A percentile compares a stretch with the other conserved stretches of the same genome.
Evolutionary conservation across 2,797 vertebrate genomes (phyloP).

Genomic region (Buceros bicornis): DNA sequence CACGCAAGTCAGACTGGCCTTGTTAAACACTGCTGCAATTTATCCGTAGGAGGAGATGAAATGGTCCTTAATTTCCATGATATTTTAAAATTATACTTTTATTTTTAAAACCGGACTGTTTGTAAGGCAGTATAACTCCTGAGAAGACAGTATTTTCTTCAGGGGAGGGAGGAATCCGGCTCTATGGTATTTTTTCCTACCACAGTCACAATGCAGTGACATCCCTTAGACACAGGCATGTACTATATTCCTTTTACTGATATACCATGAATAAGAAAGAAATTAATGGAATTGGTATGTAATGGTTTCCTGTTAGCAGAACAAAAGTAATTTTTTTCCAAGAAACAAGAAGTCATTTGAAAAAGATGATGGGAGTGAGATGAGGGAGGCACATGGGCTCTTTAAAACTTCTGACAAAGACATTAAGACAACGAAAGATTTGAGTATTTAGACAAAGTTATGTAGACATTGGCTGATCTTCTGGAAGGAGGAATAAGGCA

Average conservation of each 20-base stretch:
- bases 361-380: not conserved
- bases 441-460: not conserved
- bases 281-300: not conserved
- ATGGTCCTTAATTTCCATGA: not conserved
- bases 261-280: not conserved
- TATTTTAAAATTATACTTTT: not conserved
- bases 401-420: not conserved
- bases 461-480: not conserved
- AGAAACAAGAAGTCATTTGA: not conserved
- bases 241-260: not conserved
- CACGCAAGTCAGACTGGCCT: not conserved
- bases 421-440: not conserved
- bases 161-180: not conserved
- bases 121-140: not conserved
- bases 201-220: not conserved
- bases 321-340: not conserved
- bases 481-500: not conserved
- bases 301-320: not conserved
- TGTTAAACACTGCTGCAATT: not conserved
- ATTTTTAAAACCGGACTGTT: not conserved
- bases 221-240: not conserved
- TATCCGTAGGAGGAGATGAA: not conserved
- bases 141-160: not conserved
- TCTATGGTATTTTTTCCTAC: not conserved
- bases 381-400: not conserved